Conservation (phyloP, 2,113 vertebrate genomes). For the Dromaius novaehollandiae region DNA sequence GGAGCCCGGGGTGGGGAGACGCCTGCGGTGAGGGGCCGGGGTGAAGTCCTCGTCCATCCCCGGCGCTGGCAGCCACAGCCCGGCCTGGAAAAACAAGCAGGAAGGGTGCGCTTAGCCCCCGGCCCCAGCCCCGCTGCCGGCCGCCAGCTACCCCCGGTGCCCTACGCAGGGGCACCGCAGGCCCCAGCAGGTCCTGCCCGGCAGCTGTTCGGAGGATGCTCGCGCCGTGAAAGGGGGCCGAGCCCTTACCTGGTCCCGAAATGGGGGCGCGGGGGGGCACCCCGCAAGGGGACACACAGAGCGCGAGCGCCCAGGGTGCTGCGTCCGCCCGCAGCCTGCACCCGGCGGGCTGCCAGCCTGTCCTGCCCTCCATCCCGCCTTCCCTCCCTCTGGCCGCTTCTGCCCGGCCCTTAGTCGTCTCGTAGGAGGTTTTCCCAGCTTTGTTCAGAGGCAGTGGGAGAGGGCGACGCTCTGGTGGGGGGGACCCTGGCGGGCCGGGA, state of each 20-base stretch:
- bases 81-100: not conserved
- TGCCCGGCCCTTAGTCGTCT: conserved; percentile 63
- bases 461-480: not conserved
- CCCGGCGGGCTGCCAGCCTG: not conserved
- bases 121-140: not conserved
- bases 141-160: not conserved
- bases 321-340: not conserved
- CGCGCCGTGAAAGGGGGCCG: not conserved
- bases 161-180: too few relatives aligned
- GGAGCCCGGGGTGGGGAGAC: not conserved
- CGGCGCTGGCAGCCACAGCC: rapidly evolving
- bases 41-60: conserved; percentile 42
- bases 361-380: not conserved
- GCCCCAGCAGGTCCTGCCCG: not conserved
- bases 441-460: not conserved
- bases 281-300: not conserved
- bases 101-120: not conserved
- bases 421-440: conserved; percentile 61
- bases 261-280: too few relatives aligned
- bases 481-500: not conserved
- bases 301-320: not conserved
- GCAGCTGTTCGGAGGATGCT: not conserved
- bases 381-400: not conserved
- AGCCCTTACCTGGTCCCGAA: not conserved
- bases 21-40: not conserved